A percentile compares a stretch with the other conserved stretches of the same genome.
Conservation (phyloP, 2,888 invertebrate species). For the Apocheima hispidaria region DNA sequence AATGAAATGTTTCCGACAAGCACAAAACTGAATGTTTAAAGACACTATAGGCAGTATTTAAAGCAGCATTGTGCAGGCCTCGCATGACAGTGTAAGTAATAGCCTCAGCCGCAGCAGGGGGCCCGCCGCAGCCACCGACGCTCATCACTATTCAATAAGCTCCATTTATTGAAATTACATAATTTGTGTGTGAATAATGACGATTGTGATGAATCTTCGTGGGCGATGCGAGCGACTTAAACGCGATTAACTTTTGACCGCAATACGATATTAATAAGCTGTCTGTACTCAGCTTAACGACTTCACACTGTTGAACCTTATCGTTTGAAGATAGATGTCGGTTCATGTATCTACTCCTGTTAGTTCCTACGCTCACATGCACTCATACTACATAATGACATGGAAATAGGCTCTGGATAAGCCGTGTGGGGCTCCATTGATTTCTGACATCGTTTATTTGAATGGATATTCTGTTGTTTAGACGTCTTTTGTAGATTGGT, state of each 20-base stretch:
- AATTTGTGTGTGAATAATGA: slow-evolving; percentile 87
- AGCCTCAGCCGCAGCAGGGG: slow-evolving; percentile 68
- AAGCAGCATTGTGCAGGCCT: slow-evolving; percentile 46
- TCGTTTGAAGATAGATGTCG: slow-evolving; percentile 22
- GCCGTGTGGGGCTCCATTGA: slow-evolving; percentile 57
- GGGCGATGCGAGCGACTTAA: slow-evolving; percentile 84
- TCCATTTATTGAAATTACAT: slow-evolving; percentile 86
- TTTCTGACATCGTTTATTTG: slow-evolving; percentile 61
- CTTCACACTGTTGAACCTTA: slow-evolving; percentile 37
- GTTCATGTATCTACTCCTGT: slow-evolving; percentile 32
- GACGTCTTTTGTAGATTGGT: slow-evolving; percentile 43
- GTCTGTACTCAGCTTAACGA: slow-evolving; percentile 61
- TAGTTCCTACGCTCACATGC: slow-evolving; percentile 8
- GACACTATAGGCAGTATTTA: slow-evolving; percentile 3
- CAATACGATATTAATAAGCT: slow-evolving; percentile 79
- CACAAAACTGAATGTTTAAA: neutral
- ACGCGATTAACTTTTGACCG: slow-evolving; percentile 86
- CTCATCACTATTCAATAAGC: slow-evolving; percentile 86
- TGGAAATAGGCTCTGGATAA: slow-evolving; percentile 71
- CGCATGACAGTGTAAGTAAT: slow-evolving; percentile 50
- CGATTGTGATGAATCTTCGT: slow-evolving; percentile 86
- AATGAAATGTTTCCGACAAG: neutral
- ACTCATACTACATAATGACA: slow-evolving; percentile 66
- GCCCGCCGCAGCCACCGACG: slow-evolving; percentile 77
- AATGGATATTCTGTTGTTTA: slow-evolving; percentile 53